Evolutionary conservation across 92 coral and sea anemone species (phyloP).

Genomic region (Palythoa grandiflora): DNA sequence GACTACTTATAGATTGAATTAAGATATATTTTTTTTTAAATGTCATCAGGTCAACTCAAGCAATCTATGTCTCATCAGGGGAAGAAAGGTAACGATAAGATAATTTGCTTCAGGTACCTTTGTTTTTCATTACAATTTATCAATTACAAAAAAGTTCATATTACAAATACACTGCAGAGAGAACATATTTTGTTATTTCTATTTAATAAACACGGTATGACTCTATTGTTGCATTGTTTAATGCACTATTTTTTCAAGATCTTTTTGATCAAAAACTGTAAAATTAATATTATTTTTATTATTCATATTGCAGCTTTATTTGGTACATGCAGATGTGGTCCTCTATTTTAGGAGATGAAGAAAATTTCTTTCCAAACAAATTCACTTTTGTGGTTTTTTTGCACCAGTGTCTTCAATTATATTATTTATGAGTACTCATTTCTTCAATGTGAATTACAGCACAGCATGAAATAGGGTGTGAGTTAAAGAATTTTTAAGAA

Average conservation of each 20-base stretch:
- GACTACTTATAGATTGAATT: neutral
- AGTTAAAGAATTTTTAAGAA: too few species aligned
- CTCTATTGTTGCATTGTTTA: neutral
- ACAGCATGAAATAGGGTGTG: too few species aligned
- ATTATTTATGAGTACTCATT: too few species aligned
- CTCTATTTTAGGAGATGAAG: neutral
- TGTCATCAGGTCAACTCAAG: slow-evolving; percentile 9
- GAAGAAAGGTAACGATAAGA: neutral
- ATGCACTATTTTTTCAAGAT: neutral
- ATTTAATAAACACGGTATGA: neutral
- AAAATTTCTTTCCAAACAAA: neutral
- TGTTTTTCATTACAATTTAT: neutral
- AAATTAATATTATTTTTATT: neutral
- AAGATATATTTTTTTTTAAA: neutral
- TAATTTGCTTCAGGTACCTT: neutral
- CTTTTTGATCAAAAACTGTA: neutral
- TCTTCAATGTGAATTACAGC: too few species aligned
- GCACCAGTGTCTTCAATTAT: neutral
- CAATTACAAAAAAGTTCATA: neutral
- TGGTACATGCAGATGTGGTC: neutral
- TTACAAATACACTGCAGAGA: slow-evolving; percentile 1
- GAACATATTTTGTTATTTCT: neutral
- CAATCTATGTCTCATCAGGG: slow-evolving; percentile 5
- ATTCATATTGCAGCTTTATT: slow-evolving; percentile 5
- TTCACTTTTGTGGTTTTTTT: neutral